Evolutionary conservation across 1,140 invertebrate genomes (phyloP), one percentile per base, ranked within the genome.

Genomic region (Armadillidium nasatum): DNA sequence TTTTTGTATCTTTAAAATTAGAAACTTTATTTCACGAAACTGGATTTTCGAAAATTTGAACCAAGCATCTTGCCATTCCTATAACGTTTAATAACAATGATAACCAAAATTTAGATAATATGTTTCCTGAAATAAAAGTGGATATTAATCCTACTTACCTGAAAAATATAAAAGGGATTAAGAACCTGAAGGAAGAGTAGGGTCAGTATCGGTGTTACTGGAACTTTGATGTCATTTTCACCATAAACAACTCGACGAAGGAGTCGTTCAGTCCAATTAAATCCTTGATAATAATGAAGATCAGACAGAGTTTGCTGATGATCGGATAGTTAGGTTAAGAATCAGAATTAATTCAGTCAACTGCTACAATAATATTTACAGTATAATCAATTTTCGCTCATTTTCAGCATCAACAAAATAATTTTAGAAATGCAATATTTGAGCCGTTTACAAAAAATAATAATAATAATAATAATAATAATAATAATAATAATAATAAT

Each of bases 161-260:
- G 93, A 85, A 95, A 95, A 82, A 97, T 88, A 85, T 97, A 97
- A 85, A 97, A 97, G 72, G 95, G 94, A 85, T 94, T 94, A 73
- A 97, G 89, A 67, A 93, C 90, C 87, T 93, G 92, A 71, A 91
- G 87, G 72, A 90, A 88, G 69, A 93, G 89, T 22, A 94, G 84
- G 9, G 88, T 88, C 82, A 91, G 85, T 79, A 93, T 89, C 74
- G 88, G 89, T 83, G 91, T 91, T 9, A 93, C 88, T 80, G 91
- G 89, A 46, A 93, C 89, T 78, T 89, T 87, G 43, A 93, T 93
- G 82, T 90, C 89, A 84, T 94, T 94, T 76, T 85, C 86, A 43
- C 92, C 92, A 84, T 91, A 93, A 72, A 93, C 87, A 78, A 89
- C 87, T 43, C 90, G 88, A 79, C 92, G 71, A 44, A 76, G 74